Evolutionary conservation across 2,113 vertebrate genomes (phyloP).

Genomic region (Psilopogon haemacephalus): DNA sequence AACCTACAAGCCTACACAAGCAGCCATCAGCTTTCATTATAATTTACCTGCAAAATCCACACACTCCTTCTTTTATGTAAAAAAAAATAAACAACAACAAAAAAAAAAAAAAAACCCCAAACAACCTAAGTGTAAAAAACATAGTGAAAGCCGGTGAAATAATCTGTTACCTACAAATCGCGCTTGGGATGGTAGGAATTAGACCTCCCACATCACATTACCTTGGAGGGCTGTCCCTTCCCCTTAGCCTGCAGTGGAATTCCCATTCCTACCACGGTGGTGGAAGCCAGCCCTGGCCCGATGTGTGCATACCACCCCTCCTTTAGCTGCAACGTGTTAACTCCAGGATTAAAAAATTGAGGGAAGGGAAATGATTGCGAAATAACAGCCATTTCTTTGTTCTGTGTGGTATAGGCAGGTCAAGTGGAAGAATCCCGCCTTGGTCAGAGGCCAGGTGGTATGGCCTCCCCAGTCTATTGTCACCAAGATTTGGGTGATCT

Average conservation of each 20-base stretch:
- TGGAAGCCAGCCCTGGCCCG: conserved; percentile 18
- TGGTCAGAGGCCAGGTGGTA: not conserved
- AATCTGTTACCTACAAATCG: conserved; percentile 63
- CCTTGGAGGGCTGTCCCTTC: conserved; percentile 60
- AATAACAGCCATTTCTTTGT: conserved; percentile 6
- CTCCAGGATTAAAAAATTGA: conserved; percentile 6
- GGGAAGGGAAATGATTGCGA: not conserved
- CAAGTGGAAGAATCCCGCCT: not conserved
- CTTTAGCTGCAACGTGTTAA: not conserved
- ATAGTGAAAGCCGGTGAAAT: conserved; percentile 33
- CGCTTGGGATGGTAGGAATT: conserved; percentile 49
- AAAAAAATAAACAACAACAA: not conserved
- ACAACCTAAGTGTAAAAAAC: conserved; percentile 3
- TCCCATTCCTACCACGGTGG: not conserved
- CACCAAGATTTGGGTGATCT: not conserved
- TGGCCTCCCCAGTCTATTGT: not conserved
- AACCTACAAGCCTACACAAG: conserved; percentile 70
- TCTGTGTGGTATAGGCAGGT: conserved; percentile 8
- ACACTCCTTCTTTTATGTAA: conserved; percentile 53
- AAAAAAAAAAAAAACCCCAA: not conserved
- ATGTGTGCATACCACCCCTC: conserved; percentile 42
- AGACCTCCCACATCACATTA: conserved; percentile 68
- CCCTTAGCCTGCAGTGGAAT: conserved; percentile 62
- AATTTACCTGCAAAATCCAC: conserved; percentile 64
- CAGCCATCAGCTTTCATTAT: conserved; percentile 54